Percentiles rank a stretch among this genome's conserved stretches.
phyloP scores from a whole-genome alignment of 1,140 invertebrate species.

The Nebria ingens region DNA sequence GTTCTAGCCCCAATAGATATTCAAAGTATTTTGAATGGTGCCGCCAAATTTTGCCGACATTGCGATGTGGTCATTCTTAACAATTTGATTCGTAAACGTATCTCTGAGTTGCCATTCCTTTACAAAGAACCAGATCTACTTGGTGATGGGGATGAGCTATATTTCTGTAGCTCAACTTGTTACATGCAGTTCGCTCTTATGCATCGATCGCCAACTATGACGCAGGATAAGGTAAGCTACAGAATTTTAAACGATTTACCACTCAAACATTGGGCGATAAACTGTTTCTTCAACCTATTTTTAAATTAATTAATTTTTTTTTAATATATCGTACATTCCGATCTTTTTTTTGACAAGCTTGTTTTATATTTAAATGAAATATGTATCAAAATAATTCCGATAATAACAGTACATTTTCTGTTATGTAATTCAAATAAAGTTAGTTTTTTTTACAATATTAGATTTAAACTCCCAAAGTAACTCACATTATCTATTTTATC shows the following conservation, averaged over 20 bases:
- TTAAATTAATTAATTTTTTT: too few species aligned
- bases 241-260: neutral
- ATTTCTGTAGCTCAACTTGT: slow-evolving; percentile 76
- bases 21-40: slow-evolving; percentile 79
- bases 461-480: too few species aligned
- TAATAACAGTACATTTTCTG: too few species aligned
- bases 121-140: slow-evolving; percentile 52
- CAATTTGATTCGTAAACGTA: slow-evolving; percentile 68
- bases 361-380: too few species aligned
- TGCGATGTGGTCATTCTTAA: slow-evolving; percentile 84
- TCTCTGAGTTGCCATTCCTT: slow-evolving; percentile 65
- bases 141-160: slow-evolving; percentile 54
- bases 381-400: too few species aligned
- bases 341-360: too few species aligned
- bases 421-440: too few species aligned
- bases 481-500: neutral
- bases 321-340: too few species aligned
- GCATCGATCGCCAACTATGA: slow-evolving; percentile 44
- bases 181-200: slow-evolving; percentile 70
- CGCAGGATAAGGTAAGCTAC: slow-evolving; percentile 39
- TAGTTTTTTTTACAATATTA: too few species aligned
- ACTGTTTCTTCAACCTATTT: too few species aligned
- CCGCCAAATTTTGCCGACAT: slow-evolving; percentile 80
- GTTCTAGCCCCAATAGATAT: slow-evolving; percentile 68
- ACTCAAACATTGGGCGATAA: neutral